These are phyloP conservation scores for Pomacea maculata DNA, from an alignment of 1,140 invertebrate species.

Conservation along the genomic window DNA sequence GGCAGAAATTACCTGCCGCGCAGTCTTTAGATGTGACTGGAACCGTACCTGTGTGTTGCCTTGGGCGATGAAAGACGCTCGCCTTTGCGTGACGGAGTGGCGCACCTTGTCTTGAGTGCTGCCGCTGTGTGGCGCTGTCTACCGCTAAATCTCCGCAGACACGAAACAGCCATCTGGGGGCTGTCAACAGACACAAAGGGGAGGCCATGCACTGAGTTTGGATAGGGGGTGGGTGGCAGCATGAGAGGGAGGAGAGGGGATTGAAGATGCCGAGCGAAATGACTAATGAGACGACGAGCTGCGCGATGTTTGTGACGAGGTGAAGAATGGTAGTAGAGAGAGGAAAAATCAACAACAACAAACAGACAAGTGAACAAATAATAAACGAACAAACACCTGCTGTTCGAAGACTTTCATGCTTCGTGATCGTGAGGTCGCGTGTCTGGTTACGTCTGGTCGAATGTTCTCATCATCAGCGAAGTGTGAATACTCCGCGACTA, in stretches of 20 bases:
- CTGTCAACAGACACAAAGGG: slow-evolving; percentile 2
- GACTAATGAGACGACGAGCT: neutral
- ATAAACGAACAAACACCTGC: too few relatives aligned
- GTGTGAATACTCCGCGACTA: too few relatives aligned
- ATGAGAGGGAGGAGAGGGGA: neutral
- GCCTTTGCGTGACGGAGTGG: slow-evolving; percentile 7
- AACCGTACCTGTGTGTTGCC: neutral
- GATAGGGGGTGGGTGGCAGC: neutral
- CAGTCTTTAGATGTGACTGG: neutral
- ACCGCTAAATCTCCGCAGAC: slow-evolving; percentile 6
- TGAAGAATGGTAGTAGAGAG: neutral
- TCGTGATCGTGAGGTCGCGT: too few relatives aligned
- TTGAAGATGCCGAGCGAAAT: neutral
- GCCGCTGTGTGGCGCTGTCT: neutral
- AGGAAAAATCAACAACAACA: neutral
- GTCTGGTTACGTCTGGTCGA: too few relatives aligned
- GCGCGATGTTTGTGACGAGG: neutral
- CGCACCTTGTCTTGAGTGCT: slow-evolving; percentile 5
- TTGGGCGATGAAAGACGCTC: neutral
- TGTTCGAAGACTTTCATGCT: too few relatives aligned
- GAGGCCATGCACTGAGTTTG: neutral
- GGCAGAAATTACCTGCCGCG: neutral
- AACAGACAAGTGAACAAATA: neutral
- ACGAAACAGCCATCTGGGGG: slow-evolving; percentile 8
- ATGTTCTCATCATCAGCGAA: too few relatives aligned